Evolutionary conservation across 2,797 vertebrate species (phyloP).

Genomic region (Ceryle rudis): DNA sequence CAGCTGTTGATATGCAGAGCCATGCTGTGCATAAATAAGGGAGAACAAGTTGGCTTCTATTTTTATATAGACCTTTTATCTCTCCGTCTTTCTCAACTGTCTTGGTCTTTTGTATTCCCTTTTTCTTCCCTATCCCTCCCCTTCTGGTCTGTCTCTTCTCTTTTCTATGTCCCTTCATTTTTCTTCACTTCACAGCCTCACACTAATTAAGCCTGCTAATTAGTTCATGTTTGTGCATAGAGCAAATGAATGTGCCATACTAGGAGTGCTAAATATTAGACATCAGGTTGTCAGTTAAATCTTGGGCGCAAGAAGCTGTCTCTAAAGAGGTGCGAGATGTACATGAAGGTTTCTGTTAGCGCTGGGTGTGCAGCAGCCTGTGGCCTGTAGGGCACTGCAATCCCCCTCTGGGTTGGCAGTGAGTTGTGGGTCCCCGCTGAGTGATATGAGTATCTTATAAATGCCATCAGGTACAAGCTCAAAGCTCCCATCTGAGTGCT

Average conservation of each 20-base stretch:
- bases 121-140: neutral
- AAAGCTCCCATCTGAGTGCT: neutral
- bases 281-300: neutral
- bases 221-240: slow-evolving; percentile 47
- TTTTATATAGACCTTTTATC: slow-evolving; percentile 15
- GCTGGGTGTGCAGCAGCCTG: neutral
- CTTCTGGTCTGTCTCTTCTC: neutral
- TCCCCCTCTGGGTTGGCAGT: neutral
- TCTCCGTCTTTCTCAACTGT: neutral
- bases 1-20: neutral
- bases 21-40: neutral
- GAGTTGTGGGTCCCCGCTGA: rapidly evolving
- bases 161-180: neutral
- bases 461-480: neutral
- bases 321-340: neutral
- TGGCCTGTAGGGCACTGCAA: rapidly evolving
- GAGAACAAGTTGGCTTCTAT: neutral
- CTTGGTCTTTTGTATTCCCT: neutral
- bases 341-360: rapidly evolving
- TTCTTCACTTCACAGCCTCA: slow-evolving; percentile 9
- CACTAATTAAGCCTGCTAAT: slow-evolving; percentile 58
- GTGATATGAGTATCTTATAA: neutral
- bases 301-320: neutral
- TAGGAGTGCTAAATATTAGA: neutral
- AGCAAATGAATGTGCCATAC: neutral